A percentile compares a stretch with the other conserved stretches of the same genome.
These are phyloP conservation scores for Diplosoma virens DNA, from an alignment of 23 tunicate species.

Conservation along the genomic window DNA sequence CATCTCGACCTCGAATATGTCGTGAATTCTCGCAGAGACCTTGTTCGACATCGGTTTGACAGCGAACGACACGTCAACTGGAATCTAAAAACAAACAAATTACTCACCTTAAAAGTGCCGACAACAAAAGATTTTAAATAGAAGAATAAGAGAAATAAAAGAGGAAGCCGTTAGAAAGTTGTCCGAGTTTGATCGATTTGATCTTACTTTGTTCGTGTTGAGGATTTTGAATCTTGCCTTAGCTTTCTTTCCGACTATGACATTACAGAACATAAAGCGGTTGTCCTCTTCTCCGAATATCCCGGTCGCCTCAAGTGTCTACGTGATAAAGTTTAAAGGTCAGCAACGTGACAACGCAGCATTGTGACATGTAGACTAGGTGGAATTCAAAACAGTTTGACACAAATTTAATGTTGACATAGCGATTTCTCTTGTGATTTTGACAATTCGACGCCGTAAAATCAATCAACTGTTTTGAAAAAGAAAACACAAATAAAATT, in stretches of 20 bases:
- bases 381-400: too few relatives aligned
- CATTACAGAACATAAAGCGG: constrained; percentile 74
- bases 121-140: neutral
- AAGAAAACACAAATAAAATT: too few relatives aligned
- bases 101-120: neutral
- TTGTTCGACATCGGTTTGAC: constrained; percentile 82
- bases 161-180: too few relatives aligned
- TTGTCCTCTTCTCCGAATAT: constrained; percentile 86
- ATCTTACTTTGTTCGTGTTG: constrained; percentile 71
- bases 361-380: too few relatives aligned
- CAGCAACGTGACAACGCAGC: too few relatives aligned
- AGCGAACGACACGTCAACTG: constrained; percentile 65
- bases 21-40: constrained; percentile 79
- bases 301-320: constrained; percentile 75
- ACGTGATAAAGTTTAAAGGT: too few relatives aligned
- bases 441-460: too few relatives aligned
- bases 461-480: too few relatives aligned
- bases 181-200: too few relatives aligned
- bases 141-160: too few relatives aligned
- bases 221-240: constrained; percentile 81
- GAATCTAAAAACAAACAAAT: constrained; percentile 35
- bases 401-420: too few relatives aligned
- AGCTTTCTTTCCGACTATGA: constrained; percentile 78
- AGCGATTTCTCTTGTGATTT: too few relatives aligned
- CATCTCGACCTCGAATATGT: constrained; percentile 81